Percentiles rank a stretch among this genome's conserved stretches.
These are phyloP conservation scores for Columba janthina DNA, from an alignment of 2,113 vertebrate species.

Conservation along the genomic window DNA sequence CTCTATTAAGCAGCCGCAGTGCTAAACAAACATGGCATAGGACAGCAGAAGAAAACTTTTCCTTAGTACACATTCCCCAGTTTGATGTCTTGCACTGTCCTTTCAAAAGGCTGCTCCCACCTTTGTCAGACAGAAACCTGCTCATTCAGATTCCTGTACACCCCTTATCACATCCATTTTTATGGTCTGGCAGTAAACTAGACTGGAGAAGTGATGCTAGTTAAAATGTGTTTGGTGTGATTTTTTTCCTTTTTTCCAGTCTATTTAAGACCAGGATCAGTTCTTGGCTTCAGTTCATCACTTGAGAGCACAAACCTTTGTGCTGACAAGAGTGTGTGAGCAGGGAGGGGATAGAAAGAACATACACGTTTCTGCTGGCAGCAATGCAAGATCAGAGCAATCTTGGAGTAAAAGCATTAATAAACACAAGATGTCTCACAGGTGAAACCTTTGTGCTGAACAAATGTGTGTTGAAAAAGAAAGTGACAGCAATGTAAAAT, in stretches of 20 bases:
- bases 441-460: not conserved
- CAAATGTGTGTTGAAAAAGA: not conserved
- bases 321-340: not conserved
- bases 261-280: not conserved
- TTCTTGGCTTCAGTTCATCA: not conserved
- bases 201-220: not conserved
- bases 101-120: not conserved
- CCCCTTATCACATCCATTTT: not conserved
- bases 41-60: not conserved
- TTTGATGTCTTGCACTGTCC: not conserved
- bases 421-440: not conserved
- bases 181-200: not conserved
- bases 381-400: not conserved
- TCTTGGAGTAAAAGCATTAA: not conserved
- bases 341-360: not conserved
- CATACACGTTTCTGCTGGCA: not conserved
- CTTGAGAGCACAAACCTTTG: not conserved
- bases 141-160: not conserved
- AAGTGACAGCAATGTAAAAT: not conserved
- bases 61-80: rapidly evolving
- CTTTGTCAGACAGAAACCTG: not conserved
- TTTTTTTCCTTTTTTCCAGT: not conserved
- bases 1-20: not conserved
- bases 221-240: not conserved
- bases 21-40: not conserved